Evolutionary conservation across 2,113 vertebrate genomes (phyloP), one percentile per base, ranked within the genome.

Genomic region (Morone saxatilis): DNA sequence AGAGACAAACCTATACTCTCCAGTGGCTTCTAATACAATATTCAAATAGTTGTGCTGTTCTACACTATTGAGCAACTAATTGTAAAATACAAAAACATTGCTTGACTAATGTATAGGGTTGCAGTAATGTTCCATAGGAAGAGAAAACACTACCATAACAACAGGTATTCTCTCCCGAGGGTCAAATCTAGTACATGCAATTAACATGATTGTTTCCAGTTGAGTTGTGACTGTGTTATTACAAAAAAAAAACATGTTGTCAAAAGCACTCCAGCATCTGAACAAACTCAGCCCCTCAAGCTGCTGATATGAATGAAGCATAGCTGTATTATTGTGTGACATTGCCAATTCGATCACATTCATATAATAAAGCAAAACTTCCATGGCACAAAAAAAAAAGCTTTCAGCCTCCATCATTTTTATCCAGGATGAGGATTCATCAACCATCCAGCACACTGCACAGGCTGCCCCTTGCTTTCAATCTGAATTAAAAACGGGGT

Each of bases 371-470:
- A 22, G 60, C 11, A 19, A 36, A 7, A 38, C 40, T 4, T 17
- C 6, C 31, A 31, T 4, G 31, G 31, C 31, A 31, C 31, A 31
- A 31, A 31, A 31, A 31, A 31, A 31, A 31, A 31, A 31, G 2
- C 31, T 31, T 31, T 31, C 31, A 31, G 31, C 3, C 31, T 4
- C 2, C 31, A 31, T 31, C 31, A 31, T 31, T 31, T 25, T 31
- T 31, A 1, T 31, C 31, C 31, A 31, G 3, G 5, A 56, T 62
- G 19, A 50, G 11, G 38, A 61, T 7, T 31, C 31, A 31, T 31
- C 31, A 31, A 3, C 31, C 66, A 54, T 82, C 6, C 78, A 77
- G 36, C 47, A 53, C 86, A 92, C 84, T 86, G 88, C 81, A 75
- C 78, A 89, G 81, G 45, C 81, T 85, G 25, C 14, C 50, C 67